phyloP scores from a whole-genome alignment of 2,888 invertebrate species.

The Aelia acuminata region DNA sequence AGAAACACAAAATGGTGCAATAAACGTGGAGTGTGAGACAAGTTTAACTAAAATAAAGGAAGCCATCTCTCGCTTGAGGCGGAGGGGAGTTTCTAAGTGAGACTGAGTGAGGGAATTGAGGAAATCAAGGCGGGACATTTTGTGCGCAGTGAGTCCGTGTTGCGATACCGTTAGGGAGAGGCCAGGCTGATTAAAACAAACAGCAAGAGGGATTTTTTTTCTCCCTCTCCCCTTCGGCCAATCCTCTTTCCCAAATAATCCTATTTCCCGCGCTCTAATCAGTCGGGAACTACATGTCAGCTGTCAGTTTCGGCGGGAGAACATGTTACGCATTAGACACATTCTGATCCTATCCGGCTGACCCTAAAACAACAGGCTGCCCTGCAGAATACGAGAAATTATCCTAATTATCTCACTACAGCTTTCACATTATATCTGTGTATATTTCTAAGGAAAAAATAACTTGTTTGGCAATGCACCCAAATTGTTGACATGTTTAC shows the following conservation, averaged over 20 bases:
- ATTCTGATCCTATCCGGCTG: too few species aligned
- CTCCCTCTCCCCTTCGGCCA: not conserved
- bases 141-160: not conserved
- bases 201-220: not conserved
- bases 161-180: not conserved
- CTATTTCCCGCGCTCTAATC: not conserved
- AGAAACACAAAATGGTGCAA: not conserved
- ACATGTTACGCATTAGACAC: too few species aligned
- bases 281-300: not conserved
- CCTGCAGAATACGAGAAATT: too few species aligned
- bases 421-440: too few species aligned
- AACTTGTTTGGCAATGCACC: too few species aligned
- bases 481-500: too few species aligned
- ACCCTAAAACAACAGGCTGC: too few species aligned
- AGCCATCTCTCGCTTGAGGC: not conserved
- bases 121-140: not conserved
- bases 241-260: not conserved
- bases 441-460: too few species aligned
- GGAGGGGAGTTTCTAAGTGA: not conserved
- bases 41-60: slow-evolving; percentile 23
- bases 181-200: not conserved
- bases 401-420: too few species aligned
- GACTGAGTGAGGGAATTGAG: not conserved
- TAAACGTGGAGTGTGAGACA: not conserved
- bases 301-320: not conserved